Percentiles rank a stretch among this genome's conserved stretches.
These are phyloP conservation scores for Cathartes aura DNA, from an alignment of 2,113 vertebrate species.

Conservation along the genomic window DNA sequence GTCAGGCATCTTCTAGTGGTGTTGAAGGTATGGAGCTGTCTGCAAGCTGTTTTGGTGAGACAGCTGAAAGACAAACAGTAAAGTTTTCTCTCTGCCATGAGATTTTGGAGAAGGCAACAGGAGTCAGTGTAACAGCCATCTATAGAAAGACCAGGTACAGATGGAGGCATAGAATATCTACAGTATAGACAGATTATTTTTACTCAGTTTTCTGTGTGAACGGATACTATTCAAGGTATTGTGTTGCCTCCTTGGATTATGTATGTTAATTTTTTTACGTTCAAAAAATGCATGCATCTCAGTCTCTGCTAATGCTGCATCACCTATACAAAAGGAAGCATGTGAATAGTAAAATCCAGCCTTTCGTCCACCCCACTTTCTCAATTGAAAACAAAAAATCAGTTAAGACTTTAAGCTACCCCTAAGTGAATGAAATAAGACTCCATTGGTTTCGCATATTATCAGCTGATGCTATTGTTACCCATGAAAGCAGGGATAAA, in stretches of 20 bases:
- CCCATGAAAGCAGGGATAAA: not conserved
- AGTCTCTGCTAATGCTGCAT: not conserved
- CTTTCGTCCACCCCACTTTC: not conserved
- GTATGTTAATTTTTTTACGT: not conserved
- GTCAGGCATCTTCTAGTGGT: not conserved
- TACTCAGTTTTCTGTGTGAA: not conserved
- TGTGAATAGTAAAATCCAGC: not conserved
- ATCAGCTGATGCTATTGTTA: constrained; percentile 18
- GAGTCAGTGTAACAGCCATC: not conserved
- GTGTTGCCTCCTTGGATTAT: not conserved
- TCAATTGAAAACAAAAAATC: not conserved
- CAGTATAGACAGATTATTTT: not conserved
- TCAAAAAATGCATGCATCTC: not conserved
- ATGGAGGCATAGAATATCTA: not conserved
- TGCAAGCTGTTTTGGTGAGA: not conserved
- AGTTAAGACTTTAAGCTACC: not conserved
- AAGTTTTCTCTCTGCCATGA: not conserved
- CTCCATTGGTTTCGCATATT: not conserved
- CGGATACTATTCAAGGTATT: not conserved
- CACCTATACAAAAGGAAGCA: not conserved
- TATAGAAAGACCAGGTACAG: not conserved
- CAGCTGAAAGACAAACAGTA: not conserved
- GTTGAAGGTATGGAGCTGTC: not conserved
- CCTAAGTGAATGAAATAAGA: not conserved
- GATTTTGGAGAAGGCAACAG: not conserved